phyloP scores from a whole-genome alignment of 1,140 invertebrate genomes.

The Drosophila watanabei region DNA sequence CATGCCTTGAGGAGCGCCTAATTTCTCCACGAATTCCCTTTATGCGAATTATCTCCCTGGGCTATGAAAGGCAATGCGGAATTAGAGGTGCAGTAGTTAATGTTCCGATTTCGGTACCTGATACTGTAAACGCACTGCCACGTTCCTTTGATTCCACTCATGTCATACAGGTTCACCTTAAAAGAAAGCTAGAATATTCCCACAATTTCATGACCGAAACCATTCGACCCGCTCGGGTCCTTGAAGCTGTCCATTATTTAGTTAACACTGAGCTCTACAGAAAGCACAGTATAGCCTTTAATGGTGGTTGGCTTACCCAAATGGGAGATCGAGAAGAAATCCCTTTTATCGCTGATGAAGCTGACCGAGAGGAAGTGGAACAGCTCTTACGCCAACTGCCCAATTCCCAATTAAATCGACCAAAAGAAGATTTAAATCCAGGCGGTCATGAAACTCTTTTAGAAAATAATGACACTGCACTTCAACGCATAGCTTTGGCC shows the following conservation, averaged over 20 bases:
- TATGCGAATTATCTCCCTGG: neutral
- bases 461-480: neutral
- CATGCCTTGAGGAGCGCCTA: no score
- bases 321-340: neutral
- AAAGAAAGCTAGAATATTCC: neutral
- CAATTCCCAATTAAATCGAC: neutral
- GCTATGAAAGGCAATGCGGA: constrained; percentile 1
- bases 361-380: neutral
- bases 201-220: constrained; percentile 6
- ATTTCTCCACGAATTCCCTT: no score
- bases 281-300: neutral
- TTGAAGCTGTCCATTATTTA: neutral
- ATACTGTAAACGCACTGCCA: neutral
- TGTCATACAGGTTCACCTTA: neutral
- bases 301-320: neutral
- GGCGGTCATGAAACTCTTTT: neutral
- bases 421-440: neutral
- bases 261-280: neutral
- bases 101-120: neutral
- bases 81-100: neutral
- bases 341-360: neutral
- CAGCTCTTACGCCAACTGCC: neutral
- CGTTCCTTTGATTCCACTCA: neutral
- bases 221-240: neutral
- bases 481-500: neutral